Evolutionary conservation across 1,140 invertebrate species (phyloP), one percentile per base, ranked within the genome.

Genomic region (Trichonephila inaurata): DNA sequence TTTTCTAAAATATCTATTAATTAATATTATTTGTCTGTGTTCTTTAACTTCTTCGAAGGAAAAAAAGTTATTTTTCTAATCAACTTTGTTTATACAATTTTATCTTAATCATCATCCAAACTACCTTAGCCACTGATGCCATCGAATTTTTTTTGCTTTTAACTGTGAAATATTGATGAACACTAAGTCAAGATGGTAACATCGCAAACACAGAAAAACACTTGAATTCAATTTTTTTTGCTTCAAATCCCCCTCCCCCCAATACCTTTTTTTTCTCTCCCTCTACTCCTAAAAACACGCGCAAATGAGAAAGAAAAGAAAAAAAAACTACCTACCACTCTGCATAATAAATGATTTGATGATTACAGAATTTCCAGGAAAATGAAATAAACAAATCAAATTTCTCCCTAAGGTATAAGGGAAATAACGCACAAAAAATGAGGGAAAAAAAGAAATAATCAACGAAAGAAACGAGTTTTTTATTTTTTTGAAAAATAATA

Each of bases 331-430:
- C 33, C 10, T 33, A 21, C 83, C 83, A 85, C 83, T 85, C 83
- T 85, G n/a, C 83, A 85, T 85, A 85, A 85, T 85, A 85, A 85
- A 85, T 85, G 83, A 85, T 85, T 85, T 85, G 83, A 85, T 85
- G 83, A 85, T 85, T 85, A 85, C 83, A 85, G 58, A 85, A 85
- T 85, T 85, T 85, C 83, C 21, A 51, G 14, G 83, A 85, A 33
- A 85, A 85, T 60, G 24, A 85, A 85, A 51, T 85, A 85, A 85
- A 85, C 83, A 85, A 85, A 85, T 85, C 83, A 85, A 85, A 85
- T 60, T 85, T 85, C 83, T 85, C 83, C 83, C 83, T 33, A 51
- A 61, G 83, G 83, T 61, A 85, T 24, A 61, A 21, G 51, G n/a
- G 51, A 58, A 85, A 85, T 33, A 64, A 64, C 21, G 21, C 62